These are phyloP conservation scores for Thymelicus lineola DNA, from an alignment of 2,888 invertebrate genomes.

Conservation along the genomic window DNA sequence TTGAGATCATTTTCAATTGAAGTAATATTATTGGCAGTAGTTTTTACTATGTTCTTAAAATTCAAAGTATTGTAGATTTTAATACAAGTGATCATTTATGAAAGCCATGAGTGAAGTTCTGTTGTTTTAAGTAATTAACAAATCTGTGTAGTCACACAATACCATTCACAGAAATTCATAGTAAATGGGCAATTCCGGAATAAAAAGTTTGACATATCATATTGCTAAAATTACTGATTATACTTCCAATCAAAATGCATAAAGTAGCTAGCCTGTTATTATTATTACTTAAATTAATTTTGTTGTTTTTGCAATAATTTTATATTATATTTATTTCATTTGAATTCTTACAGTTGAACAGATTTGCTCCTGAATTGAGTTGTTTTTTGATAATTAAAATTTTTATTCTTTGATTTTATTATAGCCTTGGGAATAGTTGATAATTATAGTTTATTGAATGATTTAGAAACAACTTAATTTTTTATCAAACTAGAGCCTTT, in stretches of 20 bases:
- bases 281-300: too few species aligned
- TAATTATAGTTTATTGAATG: conserved; percentile 17
- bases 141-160: conserved; percentile 20
- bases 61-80: neutral
- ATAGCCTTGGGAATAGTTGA: conserved; percentile 11
- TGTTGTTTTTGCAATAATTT: too few species aligned
- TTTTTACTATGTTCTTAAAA: neutral
- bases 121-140: conserved; percentile 9
- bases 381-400: conserved; percentile 6
- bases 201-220: too few species aligned
- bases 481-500: conserved; percentile 12
- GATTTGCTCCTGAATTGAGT: conserved; percentile 30
- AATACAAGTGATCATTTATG: neutral
- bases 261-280: too few species aligned
- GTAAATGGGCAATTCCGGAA: neutral
- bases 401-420: conserved; percentile 19
- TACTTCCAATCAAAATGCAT: too few species aligned
- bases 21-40: neutral
- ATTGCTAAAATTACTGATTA: too few species aligned
- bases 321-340: too few species aligned
- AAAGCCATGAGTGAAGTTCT: neutral
- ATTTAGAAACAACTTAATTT: conserved; percentile 23
- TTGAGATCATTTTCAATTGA: conserved; percentile 1
- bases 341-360: conserved; percentile 21
- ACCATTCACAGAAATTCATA: neutral